Evolutionary conservation across 64 coral and sea anemone genomes (phyloP).

Genomic region (Hydrozoanthus tunicans): DNA sequence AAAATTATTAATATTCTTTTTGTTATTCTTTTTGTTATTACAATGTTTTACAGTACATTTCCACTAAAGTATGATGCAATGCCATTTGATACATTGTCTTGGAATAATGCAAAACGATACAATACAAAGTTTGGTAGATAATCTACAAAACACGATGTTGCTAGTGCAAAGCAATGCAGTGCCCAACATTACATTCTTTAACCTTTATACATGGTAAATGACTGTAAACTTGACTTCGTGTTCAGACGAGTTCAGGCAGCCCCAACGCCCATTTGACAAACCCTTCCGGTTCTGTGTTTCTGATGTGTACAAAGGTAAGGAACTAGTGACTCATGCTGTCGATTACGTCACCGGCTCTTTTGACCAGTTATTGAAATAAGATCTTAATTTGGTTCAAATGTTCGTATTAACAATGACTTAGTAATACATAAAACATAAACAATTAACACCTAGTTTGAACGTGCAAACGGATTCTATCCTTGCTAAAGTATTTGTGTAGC

Average conservation of each 20-base stretch:
- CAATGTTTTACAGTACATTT: too few species aligned
- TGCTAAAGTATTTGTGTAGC: too few species aligned
- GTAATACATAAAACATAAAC: too few species aligned
- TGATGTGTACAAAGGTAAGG: conserved; percentile 97
- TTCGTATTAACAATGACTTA: too few species aligned
- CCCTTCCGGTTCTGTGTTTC: conserved; percentile 91
- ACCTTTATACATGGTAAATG: not conserved
- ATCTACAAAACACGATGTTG: not conserved
- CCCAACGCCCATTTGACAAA: conserved; percentile 83
- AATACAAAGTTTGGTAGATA: not conserved
- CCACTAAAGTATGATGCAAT: too few species aligned
- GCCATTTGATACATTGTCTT: not conserved
- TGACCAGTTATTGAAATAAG: too few species aligned
- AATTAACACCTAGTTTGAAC: too few species aligned
- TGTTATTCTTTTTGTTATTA: too few species aligned
- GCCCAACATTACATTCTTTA: not conserved
- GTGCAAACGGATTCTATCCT: too few species aligned
- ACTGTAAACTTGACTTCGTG: not conserved
- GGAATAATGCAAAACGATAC: not conserved
- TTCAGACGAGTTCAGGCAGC: conserved; percentile 85
- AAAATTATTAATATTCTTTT: too few species aligned
- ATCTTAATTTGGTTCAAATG: too few species aligned
- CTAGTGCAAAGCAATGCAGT: not conserved
- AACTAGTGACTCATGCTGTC: not conserved
- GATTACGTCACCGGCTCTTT: too few species aligned